Base-by-base conservation (phyloP, 2,888 invertebrate species). In the Ophioninae sp. region DNA sequence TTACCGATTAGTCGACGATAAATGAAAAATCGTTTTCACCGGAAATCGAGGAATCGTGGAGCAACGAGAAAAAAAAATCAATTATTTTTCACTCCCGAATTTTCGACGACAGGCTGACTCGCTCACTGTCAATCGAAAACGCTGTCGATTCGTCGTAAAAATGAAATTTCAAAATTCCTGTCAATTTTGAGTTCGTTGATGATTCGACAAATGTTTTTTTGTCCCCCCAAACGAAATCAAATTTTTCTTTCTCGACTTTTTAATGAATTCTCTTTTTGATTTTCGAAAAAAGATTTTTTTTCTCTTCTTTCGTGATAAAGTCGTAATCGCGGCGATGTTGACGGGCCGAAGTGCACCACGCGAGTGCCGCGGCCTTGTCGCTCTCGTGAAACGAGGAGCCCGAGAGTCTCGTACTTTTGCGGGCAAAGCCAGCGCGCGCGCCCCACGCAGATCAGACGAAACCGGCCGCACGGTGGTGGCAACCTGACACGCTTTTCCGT, bases 331-430 rank as follows among this genome's bases (percentile, higher is more conserved):
- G 78, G 74, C 91, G 91, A 92, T 90, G 91, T 89, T 88, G 87
- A 88, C 91, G 89, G 89, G 89, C 87, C 90, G 90, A 89, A 88
- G 90, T 90, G 89, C 91, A 89, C 91, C 91, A 89, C 92, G 89
- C 91, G 92, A 92, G 90, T 92, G 92, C 89, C 89, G 89, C 73
- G 81, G 75, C 73, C 74, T 81, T 81, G 79, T 73, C 79, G 79
- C 56, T 56, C 67, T 75, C 64, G 61, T 74, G 75, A 61, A 74
- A 74, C 79, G 79, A 79, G 50, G 67, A 79, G 67, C 67, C 59
- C 65, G 74, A 65, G 23, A 57, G 76, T 70, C 74, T 37, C 75
- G 78, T 83, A 73, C 75, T 69, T 20, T 75, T 73, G 75, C 30
- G 62, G 77, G 72, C 67, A 72, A 75, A 81, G 77, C 76, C 72